Percentiles rank a stretch among this genome's conserved stretches.
These are phyloP conservation scores for Arvicanthis niloticus DNA, from an alignment of 2,113 vertebrate species.

Conservation along the genomic window DNA sequence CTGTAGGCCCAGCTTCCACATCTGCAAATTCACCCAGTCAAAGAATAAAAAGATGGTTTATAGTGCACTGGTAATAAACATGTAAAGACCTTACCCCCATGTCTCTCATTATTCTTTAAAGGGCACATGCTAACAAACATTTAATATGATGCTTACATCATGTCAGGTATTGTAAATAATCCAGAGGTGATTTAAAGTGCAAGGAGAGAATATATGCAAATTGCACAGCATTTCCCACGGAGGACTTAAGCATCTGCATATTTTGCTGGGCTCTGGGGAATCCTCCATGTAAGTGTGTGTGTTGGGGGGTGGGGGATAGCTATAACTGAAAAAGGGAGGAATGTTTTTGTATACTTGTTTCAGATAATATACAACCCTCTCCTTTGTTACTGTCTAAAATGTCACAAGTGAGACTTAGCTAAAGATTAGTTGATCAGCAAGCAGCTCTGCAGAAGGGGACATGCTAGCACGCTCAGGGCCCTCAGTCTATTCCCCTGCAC, in stretches of 20 bases:
- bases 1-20: neutral
- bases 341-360: neutral
- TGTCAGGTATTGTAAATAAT: neutral
- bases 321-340: neutral
- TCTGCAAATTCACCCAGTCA: neutral
- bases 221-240: neutral
- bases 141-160: neutral
- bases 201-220: neutral
- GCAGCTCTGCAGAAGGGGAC: neutral
- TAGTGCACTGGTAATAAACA: neutral
- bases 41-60: neutral
- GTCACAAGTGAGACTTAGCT: neutral
- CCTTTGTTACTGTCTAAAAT: constrained; percentile 32
- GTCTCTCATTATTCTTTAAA: neutral
- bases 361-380: neutral
- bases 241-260: neutral
- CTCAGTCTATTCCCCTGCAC: neutral
- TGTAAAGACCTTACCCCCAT: neutral
- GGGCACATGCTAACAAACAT: neutral
- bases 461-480: neutral
- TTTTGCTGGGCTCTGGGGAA: neutral
- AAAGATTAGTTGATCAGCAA: neutral
- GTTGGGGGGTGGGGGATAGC: neutral
- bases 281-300: neutral
- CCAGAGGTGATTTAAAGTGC: neutral